These are phyloP conservation scores for Drosophila mettleri DNA, from an alignment of 2,888 invertebrate species.

Conservation along the genomic window DNA sequence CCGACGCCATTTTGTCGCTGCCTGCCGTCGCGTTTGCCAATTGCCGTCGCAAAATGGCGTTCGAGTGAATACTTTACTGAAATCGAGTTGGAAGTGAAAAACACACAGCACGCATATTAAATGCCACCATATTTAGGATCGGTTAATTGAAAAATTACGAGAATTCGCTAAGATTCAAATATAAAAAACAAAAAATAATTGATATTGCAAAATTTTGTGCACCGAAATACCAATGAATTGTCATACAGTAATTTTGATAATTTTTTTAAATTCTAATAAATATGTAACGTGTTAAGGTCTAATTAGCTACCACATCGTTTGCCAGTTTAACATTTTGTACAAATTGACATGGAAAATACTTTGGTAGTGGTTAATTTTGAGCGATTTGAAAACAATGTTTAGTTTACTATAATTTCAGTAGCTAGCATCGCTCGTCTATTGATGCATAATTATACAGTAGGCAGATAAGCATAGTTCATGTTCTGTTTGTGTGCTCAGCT, in stretches of 20 bases:
- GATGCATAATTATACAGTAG: conserved; percentile 36
- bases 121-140: conserved; percentile 2
- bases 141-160: not conserved
- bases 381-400: conserved; percentile 18
- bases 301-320: not conserved
- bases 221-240: not conserved
- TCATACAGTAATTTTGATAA: not conserved
- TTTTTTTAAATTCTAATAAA: not conserved
- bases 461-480: conserved; percentile 27
- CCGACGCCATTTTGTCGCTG: conserved; percentile 76
- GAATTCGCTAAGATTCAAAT: not conserved
- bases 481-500: conserved; percentile 13
- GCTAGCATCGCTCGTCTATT: conserved; percentile 8
- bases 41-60: conserved; percentile 74
- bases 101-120: not conserved
- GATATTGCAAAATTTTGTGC: not conserved
- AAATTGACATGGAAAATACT: not conserved
- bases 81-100: conserved; percentile 12
- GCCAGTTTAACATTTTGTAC: too few relatives aligned
- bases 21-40: conserved; percentile 55
- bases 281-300: not conserved
- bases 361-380: not conserved
- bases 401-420: conserved; percentile 37
- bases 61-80: conserved; percentile 8
- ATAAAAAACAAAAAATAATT: not conserved